Conservation (phyloP, 2,113 vertebrate species). For the Pimephales promelas region DNA sequence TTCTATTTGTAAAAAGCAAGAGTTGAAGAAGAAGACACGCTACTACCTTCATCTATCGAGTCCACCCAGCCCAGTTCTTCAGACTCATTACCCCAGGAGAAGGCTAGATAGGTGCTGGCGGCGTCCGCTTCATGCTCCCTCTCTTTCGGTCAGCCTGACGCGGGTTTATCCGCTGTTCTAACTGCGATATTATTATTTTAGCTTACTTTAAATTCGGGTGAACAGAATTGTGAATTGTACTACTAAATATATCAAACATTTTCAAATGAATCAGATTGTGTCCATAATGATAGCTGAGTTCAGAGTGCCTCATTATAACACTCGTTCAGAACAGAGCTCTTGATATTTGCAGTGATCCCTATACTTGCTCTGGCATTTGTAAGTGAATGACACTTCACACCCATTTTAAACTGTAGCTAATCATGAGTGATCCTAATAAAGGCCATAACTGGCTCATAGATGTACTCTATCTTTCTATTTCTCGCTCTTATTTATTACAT, state of each 20-base stretch:
- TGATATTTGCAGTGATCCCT: constrained; percentile 47
- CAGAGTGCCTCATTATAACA: constrained; percentile 22
- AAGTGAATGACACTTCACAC: constrained; percentile 54
- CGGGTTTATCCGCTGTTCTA: too few species aligned
- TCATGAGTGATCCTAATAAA: constrained; percentile 45
- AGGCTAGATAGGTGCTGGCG: too few species aligned
- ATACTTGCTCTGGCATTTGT: constrained; percentile 51
- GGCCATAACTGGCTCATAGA: constrained; percentile 13
- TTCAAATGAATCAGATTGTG: background rate
- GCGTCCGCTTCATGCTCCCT: too few species aligned
- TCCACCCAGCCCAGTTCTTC: too few species aligned
- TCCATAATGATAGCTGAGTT: constrained; percentile 12
- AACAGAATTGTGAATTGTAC: too few species aligned
- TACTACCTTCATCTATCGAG: too few species aligned
- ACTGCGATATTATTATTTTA: too few species aligned
- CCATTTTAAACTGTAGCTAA: constrained; percentile 48
- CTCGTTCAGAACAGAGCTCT: constrained; percentile 4
- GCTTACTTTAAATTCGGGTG: too few species aligned
- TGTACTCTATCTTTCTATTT: background rate
- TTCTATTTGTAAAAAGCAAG: too few species aligned
- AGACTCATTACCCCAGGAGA: too few species aligned
- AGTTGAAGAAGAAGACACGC: too few species aligned
- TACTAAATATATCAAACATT: background rate
- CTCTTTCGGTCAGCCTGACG: too few species aligned
- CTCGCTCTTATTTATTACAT: background rate